phyloP scores from a whole-genome alignment of 2,797 vertebrate genomes.

The Calcarius lapponicus region DNA sequence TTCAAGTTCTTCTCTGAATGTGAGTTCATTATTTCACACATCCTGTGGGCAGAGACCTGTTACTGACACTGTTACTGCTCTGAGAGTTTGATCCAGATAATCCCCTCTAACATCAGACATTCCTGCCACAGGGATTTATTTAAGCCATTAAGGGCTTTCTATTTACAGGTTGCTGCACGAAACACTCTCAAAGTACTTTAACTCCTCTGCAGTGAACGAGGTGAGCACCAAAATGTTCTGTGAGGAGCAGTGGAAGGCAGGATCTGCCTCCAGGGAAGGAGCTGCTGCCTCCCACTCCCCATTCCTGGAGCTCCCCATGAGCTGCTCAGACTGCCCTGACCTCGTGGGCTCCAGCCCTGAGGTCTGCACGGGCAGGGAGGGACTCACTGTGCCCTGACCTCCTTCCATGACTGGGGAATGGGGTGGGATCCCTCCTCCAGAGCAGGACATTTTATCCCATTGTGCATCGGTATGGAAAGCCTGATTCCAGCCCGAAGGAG shows the following conservation, averaged over 20 bases:
- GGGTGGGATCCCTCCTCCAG: background rate
- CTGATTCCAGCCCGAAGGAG: background rate
- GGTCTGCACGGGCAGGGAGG: background rate
- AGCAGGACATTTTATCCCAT: background rate
- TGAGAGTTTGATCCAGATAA: slow-evolving; percentile 10
- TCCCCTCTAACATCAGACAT: background rate
- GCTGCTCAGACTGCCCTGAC: background rate
- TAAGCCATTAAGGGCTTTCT: slow-evolving; percentile 23
- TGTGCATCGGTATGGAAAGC: background rate
- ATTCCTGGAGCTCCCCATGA: background rate
- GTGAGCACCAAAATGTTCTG: rapidly evolving
- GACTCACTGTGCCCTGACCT: background rate
- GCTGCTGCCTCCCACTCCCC: background rate
- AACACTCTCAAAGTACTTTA: background rate
- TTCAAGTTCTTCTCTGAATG: background rate
- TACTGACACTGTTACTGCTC: background rate
- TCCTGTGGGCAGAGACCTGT: background rate
- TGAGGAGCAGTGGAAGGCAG: background rate
- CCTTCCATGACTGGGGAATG: background rate
- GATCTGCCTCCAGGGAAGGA: background rate
- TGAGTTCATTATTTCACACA: background rate
- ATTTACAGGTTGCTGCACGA: background rate
- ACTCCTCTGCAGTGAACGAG: background rate
- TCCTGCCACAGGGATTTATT: slow-evolving; percentile 3
- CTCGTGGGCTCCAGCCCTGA: background rate